Evolutionary conservation across 2,888 invertebrate species (phyloP).

Genomic region (Drosophila longiperda): DNA sequence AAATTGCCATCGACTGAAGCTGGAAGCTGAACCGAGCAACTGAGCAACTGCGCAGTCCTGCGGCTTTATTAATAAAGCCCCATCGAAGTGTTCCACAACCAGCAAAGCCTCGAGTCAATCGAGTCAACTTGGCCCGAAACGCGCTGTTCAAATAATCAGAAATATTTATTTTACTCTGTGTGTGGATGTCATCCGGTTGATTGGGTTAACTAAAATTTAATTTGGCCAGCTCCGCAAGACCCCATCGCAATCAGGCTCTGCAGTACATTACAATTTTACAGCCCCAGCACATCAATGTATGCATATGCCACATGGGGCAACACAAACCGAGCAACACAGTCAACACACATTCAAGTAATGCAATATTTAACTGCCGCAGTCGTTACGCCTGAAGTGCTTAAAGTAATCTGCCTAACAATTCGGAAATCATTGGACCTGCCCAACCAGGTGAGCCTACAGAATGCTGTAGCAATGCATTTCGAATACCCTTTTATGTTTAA

Average conservation of each 20-base stretch:
- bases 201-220: slow-evolving; percentile 68
- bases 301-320: slow-evolving; percentile 13
- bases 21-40: slow-evolving; percentile 12
- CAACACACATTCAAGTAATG: slow-evolving; percentile 42
- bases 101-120: slow-evolving; percentile 12
- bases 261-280: slow-evolving; percentile 46
- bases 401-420: slow-evolving; percentile 71
- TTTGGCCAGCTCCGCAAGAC: slow-evolving; percentile 38
- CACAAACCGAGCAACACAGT: background rate
- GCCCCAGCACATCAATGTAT: slow-evolving; percentile 29
- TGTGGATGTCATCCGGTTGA: slow-evolving; percentile 46
- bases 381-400: slow-evolving; percentile 63
- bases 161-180: slow-evolving; percentile 38
- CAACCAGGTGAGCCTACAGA: slow-evolving; percentile 49
- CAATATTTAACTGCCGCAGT: slow-evolving; percentile 72
- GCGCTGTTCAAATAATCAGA: slow-evolving; percentile 61
- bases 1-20: slow-evolving; percentile 44
- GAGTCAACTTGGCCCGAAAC: slow-evolving; percentile 62
- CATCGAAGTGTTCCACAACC: slow-evolving; percentile 9
- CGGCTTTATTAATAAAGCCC: slow-evolving; percentile 71
- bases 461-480: background rate
- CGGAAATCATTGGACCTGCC: slow-evolving; percentile 59
- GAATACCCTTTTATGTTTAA: slow-evolving; percentile 31
- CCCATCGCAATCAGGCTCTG: slow-evolving; percentile 38
- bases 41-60: slow-evolving; percentile 41